Base-by-base conservation (phyloP, 2,797 vertebrate species). In the Chelon auratus region DNA sequence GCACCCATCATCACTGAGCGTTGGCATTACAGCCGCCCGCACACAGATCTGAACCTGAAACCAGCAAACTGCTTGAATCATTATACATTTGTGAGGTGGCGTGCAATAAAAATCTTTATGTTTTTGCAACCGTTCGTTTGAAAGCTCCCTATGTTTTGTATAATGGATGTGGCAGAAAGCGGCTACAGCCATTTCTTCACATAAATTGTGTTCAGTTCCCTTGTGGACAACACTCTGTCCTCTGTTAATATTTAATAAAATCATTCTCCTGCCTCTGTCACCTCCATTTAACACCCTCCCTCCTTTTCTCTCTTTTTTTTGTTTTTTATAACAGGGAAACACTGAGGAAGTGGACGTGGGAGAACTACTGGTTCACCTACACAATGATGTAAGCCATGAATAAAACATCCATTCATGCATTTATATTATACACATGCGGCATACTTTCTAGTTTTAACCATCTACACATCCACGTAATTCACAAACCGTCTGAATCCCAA, bases 371-470 rank as follows among this genome's bases (percentile, higher is more conserved):
- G 93, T 94, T 96, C 78, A 58, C 87, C 67, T 94, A 80, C 65
- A 8, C 75, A n/a, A 88, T 92, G 84, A 86, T 95, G 95, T 95
- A 92, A 95, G 94, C 70, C 13, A 48, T 64, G 39, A 40, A 50
- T 33, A 61, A 58, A 5, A 40, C 53, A 24, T 15, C 57, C 57
- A 48, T 58, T 56, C n/a, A 11, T 8, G 12, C 6, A 45, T 2
- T 62, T n/a, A 0, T 26, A 50, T 39, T 56, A 22, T 72, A 36
- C 40, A 9, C 9, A 14, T 18, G 1, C 30, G 5, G 9, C 24
- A 55, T 26, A 42, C 6, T 45, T 39, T 60, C 9, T 57, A n/a
- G 1, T 59, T 62, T 65, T 17, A 42, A 62, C 51, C 30, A 47
- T 36, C 48, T 1, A 8, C 7, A n/a, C 1, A n/a, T 45, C 8